phyloP scores from a whole-genome alignment of 2,888 invertebrate species.

The Mantis religiosa region DNA sequence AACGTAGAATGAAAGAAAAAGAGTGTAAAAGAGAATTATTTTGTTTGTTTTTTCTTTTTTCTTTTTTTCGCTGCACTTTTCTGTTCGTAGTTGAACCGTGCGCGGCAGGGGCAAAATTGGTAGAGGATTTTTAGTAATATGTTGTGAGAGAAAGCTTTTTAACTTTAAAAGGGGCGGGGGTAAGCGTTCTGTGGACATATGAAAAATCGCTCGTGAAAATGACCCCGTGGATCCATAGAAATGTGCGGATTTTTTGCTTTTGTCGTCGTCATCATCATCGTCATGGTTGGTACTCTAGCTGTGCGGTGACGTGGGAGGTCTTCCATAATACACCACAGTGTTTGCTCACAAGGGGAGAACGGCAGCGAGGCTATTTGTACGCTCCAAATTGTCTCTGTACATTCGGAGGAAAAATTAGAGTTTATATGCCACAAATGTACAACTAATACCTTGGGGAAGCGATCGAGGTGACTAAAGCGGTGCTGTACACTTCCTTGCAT shows the following conservation, averaged over 20 bases:
- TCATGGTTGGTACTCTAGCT: slow-evolving; percentile 1
- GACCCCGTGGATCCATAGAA: slow-evolving; percentile 21
- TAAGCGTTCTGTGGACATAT: slow-evolving; percentile 2
- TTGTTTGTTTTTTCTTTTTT: too few relatives aligned
- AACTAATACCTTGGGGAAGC: neutral
- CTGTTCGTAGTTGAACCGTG: neutral
- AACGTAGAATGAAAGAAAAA: neutral
- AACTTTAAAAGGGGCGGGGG: neutral
- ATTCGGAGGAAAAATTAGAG: neutral
- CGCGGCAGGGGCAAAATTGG: neutral
- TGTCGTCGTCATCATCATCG: neutral
- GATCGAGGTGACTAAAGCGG: too few relatives aligned
- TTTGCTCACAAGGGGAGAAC: neutral
- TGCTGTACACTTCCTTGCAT: too few relatives aligned
- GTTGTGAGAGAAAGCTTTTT: neutral
- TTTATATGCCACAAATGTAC: neutral
- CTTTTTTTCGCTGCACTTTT: neutral
- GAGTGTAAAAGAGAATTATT: neutral
- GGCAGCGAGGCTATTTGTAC: slow-evolving; percentile 5
- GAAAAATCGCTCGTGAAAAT: slow-evolving; percentile 25
- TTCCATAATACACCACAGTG: neutral
- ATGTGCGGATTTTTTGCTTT: slow-evolving; percentile 7
- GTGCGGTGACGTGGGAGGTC: neutral
- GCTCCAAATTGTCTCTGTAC: neutral
- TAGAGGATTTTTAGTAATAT: neutral